Conservation (phyloP, 30 jellyfish, hydroid and myxozoan species). For the Sanderia malayensis region DNA sequence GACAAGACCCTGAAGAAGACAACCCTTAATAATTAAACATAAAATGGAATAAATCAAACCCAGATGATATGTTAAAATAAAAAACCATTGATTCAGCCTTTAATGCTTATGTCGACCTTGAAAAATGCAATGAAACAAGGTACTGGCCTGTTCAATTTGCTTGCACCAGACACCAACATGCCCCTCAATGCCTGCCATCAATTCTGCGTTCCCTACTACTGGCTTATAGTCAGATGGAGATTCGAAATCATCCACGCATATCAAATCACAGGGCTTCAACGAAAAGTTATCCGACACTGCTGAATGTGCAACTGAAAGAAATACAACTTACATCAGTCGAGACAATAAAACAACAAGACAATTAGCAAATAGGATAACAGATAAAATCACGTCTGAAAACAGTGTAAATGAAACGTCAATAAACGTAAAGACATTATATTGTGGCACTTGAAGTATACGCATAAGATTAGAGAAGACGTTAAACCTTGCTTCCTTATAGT, state of each 20-base stretch:
- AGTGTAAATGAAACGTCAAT: no score
- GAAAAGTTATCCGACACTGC: constrained; percentile 69
- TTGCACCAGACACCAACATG: constrained; percentile 86
- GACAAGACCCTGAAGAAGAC: no score
- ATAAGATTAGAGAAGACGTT: no score
- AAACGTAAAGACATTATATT: no score
- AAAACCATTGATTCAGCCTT: no score
- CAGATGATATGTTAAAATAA: no score
- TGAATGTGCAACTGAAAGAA: constrained; percentile 64
- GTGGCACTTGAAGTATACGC: no score
- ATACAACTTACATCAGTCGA: neutral
- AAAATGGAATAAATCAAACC: no score
- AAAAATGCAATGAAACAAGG: neutral
- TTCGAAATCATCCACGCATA: constrained; percentile 51
- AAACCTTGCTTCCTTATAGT: neutral
- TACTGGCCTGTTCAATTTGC: constrained; percentile 93
- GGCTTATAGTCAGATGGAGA: constrained; percentile 49
- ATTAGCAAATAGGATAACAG: no score
- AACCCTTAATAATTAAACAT: no score
- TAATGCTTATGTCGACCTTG: neutral
- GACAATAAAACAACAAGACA: no score
- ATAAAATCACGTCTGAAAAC: no score
- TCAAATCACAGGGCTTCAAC: constrained; percentile 60
- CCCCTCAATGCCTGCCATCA: constrained; percentile 64
- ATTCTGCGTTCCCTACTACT: constrained; percentile 73